These are phyloP conservation scores for Drosophila conformis DNA, from an alignment of 2,888 invertebrate species.

Conservation along the genomic window DNA sequence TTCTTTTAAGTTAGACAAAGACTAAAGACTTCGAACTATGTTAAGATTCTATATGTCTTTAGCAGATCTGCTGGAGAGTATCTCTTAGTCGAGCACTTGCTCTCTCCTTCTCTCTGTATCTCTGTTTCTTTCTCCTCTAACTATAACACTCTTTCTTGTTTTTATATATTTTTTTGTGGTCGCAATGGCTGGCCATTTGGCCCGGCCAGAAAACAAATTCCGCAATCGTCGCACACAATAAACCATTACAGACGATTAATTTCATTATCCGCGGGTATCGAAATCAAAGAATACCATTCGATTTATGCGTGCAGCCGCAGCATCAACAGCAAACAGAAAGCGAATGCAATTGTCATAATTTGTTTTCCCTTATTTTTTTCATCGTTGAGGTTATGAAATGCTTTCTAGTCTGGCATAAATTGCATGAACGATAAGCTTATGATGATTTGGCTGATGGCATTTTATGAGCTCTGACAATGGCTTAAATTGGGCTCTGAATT, in stretches of 20 bases:
- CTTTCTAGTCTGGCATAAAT: conserved; percentile 48
- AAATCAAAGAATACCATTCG: conserved; percentile 73
- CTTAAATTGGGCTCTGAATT: neutral
- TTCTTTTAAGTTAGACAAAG: neutral
- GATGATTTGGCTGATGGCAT: conserved; percentile 38
- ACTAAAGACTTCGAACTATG: fast-evolving
- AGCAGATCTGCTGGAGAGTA: neutral
- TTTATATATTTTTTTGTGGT: conserved; percentile 24
- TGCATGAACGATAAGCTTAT: conserved; percentile 49
- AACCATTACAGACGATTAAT: conserved; percentile 81
- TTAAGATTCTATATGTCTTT: too few species aligned
- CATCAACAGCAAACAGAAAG: conserved; percentile 48
- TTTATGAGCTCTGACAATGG: conserved; percentile 14
- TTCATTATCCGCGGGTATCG: conserved; percentile 73
- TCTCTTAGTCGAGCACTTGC: neutral
- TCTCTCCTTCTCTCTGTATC: neutral
- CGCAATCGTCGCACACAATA: conserved; percentile 75
- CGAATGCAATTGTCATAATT: conserved; percentile 65
- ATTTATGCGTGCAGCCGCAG: conserved; percentile 71
- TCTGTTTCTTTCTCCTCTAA: neutral
- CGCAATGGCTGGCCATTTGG: conserved; percentile 28
- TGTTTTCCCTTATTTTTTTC: conserved; percentile 12
- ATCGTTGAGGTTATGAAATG: conserved; percentile 36
- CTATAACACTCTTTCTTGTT: conserved; percentile 8
- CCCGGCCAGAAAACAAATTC: conserved; percentile 61